phyloP scores from a whole-genome alignment of 2,113 vertebrate species.

The Micromys minutus region DNA sequence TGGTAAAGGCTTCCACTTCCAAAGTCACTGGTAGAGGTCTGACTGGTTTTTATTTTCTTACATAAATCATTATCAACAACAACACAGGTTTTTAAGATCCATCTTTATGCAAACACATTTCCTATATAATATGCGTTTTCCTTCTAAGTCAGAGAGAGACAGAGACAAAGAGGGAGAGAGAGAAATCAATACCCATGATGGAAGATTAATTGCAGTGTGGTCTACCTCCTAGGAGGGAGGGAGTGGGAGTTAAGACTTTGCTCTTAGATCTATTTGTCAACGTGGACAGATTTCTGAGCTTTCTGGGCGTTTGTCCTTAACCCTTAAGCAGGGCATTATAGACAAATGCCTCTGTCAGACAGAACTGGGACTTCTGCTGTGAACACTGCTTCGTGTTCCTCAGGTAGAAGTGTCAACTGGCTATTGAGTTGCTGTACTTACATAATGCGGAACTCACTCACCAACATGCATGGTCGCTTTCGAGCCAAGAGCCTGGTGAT shows the following conservation, averaged over 20 bases:
- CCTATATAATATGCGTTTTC: neutral
- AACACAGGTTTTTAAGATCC: constrained; percentile 68
- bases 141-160: neutral
- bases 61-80: constrained; percentile 54
- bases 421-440: constrained; percentile 28
- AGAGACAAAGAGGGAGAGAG: neutral
- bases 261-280: constrained; percentile 1
- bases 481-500: neutral
- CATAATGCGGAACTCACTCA: constrained; percentile 36
- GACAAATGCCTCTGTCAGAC: neutral
- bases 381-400: constrained; percentile 30
- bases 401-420: constrained; percentile 22
- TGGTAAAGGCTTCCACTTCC: neutral
- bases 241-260: constrained; percentile 26
- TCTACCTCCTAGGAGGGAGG: neutral
- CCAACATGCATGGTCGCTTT: constrained; percentile 23
- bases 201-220: neutral
- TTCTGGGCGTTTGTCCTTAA: neutral
- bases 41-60: neutral
- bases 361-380: neutral
- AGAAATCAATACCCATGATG: constrained; percentile 40
- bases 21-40: neutral
- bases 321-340: constrained; percentile 18
- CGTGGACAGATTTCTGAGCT: neutral
- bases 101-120: constrained; percentile 74